These are phyloP conservation scores for Rhinichthys osculus DNA, from an alignment of 2,797 vertebrate genomes.

Conservation along the genomic window DNA sequence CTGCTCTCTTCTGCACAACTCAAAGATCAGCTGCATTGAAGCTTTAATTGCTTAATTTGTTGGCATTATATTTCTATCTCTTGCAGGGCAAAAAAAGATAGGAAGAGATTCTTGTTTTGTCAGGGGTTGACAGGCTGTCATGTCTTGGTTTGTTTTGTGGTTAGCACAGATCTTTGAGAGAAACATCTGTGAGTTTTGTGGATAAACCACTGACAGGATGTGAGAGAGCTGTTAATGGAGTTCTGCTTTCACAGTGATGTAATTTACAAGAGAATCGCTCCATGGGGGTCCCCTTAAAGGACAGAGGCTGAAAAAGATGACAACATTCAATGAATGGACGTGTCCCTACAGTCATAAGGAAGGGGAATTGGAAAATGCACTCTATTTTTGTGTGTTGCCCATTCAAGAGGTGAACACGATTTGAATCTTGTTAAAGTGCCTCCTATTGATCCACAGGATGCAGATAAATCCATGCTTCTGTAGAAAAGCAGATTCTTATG, in stretches of 20 bases:
- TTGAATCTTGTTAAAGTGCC: conserved; percentile 71
- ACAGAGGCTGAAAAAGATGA: conserved; percentile 58
- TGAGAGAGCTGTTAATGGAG: conserved; percentile 72
- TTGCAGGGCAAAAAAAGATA: conserved; percentile 34
- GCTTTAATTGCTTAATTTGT: conserved; percentile 71
- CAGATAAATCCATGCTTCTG: conserved; percentile 71
- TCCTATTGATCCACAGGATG: conserved; percentile 72
- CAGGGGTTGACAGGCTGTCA: conserved; percentile 71
- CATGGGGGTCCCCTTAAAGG: conserved; percentile 73
- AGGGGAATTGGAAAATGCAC: conserved; percentile 68
- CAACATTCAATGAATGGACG: conserved; percentile 71
- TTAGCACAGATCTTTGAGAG: conserved; percentile 74
- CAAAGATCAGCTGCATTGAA: conserved; percentile 67
- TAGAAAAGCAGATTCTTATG: conserved; percentile 59
- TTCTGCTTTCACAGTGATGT: conserved; percentile 78
- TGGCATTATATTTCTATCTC: conserved; percentile 63
- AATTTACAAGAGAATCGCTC: conserved; percentile 79
- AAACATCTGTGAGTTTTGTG: conserved; percentile 82
- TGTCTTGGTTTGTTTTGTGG: conserved; percentile 64
- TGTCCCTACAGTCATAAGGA: conserved; percentile 59
- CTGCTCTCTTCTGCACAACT: conserved; percentile 68
- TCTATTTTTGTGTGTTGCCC: conserved; percentile 69
- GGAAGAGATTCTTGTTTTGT: conserved; percentile 69
- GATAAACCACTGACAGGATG: conserved; percentile 76
- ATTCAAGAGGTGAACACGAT: conserved; percentile 73